Conservation (phyloP, 2,113 vertebrate genomes). For the Nothobranchius kuhntae region DNA sequence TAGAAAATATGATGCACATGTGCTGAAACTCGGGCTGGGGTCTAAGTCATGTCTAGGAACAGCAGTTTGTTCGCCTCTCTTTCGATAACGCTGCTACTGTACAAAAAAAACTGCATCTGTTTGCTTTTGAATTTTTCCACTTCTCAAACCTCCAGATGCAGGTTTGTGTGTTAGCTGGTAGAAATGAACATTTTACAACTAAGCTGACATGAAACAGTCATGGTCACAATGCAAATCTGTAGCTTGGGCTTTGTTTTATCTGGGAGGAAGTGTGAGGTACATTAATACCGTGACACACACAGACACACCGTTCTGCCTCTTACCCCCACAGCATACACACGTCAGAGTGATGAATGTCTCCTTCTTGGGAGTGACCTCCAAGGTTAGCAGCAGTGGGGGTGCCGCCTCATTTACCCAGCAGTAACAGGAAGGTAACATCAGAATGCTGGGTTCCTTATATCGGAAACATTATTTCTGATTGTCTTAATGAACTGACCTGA, state of each 20-base stretch:
- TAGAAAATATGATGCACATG: too few relatives aligned
- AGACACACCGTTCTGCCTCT: conserved; percentile 14
- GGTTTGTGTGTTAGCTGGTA: neutral
- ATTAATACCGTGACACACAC: conserved; percentile 14
- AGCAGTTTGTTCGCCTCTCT: too few relatives aligned
- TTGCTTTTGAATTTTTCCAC: too few relatives aligned
- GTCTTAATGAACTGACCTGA: too few relatives aligned
- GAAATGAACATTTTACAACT: conserved; percentile 2
- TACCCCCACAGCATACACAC: conserved; percentile 53
- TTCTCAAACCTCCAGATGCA: neutral
- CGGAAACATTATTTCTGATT: too few relatives aligned
- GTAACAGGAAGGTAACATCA: conserved; percentile 55
- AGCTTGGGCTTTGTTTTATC: conserved; percentile 25
- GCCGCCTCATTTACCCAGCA: conserved; percentile 50
- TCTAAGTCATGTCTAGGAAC: too few relatives aligned
- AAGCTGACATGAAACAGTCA: neutral
- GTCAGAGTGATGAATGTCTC: conserved; percentile 72
- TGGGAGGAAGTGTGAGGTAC: conserved; percentile 28
- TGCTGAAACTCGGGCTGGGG: too few relatives aligned
- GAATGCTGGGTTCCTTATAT: too few relatives aligned
- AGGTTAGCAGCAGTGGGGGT: conserved; percentile 67
- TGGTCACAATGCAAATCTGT: conserved; percentile 8
- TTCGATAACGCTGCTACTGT: too few relatives aligned
- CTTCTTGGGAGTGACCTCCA: conserved; percentile 68
- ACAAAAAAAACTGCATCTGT: too few relatives aligned